phyloP scores from a whole-genome alignment of 2,113 vertebrate species.

The Proterorhinus semilunaris region DNA sequence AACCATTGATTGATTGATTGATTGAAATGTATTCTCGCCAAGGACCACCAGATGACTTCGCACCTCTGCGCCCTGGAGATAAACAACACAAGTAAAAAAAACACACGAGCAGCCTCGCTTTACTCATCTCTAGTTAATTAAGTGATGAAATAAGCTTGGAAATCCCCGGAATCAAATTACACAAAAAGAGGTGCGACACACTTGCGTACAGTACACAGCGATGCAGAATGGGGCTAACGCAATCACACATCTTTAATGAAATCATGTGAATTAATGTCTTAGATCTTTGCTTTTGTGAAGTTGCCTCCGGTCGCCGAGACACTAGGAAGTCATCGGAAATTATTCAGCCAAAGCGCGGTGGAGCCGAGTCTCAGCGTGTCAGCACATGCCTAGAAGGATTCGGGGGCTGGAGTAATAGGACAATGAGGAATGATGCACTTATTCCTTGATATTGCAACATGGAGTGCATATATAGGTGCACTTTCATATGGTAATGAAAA shows the following conservation, averaged over 20 bases:
- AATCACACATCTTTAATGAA: conserved; percentile 71
- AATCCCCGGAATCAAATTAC: conserved; percentile 64
- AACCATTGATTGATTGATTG: too few species aligned
- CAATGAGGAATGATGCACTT: conserved; percentile 67
- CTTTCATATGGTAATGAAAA: conserved; percentile 53
- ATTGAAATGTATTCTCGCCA: conserved; percentile 18
- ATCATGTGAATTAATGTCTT: conserved; percentile 72
- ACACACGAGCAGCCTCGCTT: conserved; percentile 4
- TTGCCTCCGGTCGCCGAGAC: conserved; percentile 65
- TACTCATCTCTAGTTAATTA: conserved; percentile 59
- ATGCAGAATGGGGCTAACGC: conserved; percentile 55
- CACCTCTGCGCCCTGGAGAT: conserved; percentile 49
- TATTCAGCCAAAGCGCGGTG: conserved; percentile 62
- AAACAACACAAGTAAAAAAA: conserved; percentile 36
- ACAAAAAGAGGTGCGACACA: conserved; percentile 44
- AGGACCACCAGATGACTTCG: conserved; percentile 50
- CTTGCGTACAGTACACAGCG: conserved; percentile 31
- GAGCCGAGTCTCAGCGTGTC: conserved; percentile 66
- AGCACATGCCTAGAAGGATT: conserved; percentile 67
- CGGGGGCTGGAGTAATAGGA: conserved; percentile 61
- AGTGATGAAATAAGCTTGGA: conserved; percentile 62
- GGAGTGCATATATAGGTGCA: conserved; percentile 29
- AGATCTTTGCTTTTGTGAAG: conserved; percentile 73
- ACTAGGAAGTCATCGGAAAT: conserved; percentile 69
- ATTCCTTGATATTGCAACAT: conserved; percentile 64